Base-by-base conservation (phyloP, 2,797 vertebrate genomes). In the Pteronotus mesoamericanus region DNA sequence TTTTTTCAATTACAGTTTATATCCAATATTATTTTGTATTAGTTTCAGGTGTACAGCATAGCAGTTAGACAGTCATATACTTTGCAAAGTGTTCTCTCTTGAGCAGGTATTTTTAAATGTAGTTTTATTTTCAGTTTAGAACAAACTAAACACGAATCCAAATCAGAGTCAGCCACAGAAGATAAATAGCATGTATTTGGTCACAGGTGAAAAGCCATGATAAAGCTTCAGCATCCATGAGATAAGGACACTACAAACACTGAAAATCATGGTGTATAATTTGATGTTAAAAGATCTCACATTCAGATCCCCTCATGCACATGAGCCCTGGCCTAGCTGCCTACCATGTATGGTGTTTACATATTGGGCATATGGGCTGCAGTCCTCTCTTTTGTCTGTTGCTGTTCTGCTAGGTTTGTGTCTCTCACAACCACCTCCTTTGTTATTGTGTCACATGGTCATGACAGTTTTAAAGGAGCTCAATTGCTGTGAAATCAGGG, bases 401-500 rank as follows among this genome's bases (percentile, higher is more conserved):
- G 5, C 53, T 61, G 26, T 78, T 87, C 59, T 57, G 42, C 86
- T 78, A 79, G 78, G 68, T 51, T 92, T 87, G 44, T 64, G 72
- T 82, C 29, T 95, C 78, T 88, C 42, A 48, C 29, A 66, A 21
- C 42, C 22, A 71, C 64, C 32, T 94, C 75, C 79, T 97, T 82
- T 94, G 78, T 87, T 94, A 80, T 42, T 53, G 53, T 83, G 66
- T 89, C 86, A 94, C 79, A 86, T 34, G 34, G 32, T 44, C 19
- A 24, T 44, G 75, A 86, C 53, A 86, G 55, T 86, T 86, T 94
- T 61, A 77, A 96, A 96, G 83, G 44, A 79, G 19, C 44, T 59
- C 51, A 77, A 59, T 84, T 91, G 90, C 89, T 89, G 44, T 75
- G 94, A 97, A 97, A 86, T 95, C 51, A 19, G 82, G 21, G 82